These are phyloP conservation scores for Venustaconcha ellipsiformis DNA, from an alignment of 1,140 invertebrate species.

Conservation along the genomic window DNA sequence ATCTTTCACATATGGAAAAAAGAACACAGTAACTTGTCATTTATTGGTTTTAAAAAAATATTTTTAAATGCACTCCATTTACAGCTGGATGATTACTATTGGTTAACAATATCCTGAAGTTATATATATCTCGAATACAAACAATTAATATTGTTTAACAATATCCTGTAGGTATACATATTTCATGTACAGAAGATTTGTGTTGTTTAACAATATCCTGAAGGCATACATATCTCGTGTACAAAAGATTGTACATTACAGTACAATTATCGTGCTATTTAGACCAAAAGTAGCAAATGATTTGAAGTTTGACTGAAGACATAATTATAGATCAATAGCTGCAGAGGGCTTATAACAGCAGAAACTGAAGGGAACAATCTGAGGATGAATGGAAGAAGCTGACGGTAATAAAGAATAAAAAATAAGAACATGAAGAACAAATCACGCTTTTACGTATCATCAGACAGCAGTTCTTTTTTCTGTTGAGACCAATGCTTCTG, in stretches of 20 bases:
- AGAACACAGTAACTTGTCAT: not conserved
- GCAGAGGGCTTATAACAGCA: too few species aligned
- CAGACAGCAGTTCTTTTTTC: too few species aligned
- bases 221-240: not conserved
- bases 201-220: not conserved
- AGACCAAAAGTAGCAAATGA: not conserved
- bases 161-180: not conserved
- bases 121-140: not conserved
- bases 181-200: not conserved
- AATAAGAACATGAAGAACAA: too few species aligned
- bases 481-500: too few species aligned
- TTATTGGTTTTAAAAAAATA: not conserved
- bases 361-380: too few species aligned
- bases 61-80: not conserved
- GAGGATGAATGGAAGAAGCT: too few species aligned
- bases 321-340: too few species aligned
- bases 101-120: not conserved
- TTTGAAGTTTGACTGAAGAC: too few species aligned
- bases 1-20: slow-evolving; percentile 31
- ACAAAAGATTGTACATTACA: not conserved
- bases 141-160: not conserved
- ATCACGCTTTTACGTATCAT: too few species aligned
- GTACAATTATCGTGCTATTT: not conserved
- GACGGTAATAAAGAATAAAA: too few species aligned
- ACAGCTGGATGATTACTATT: too few species aligned